Base-by-base conservation (phyloP, 2,888 invertebrate species). In the Seladonia tumulorum region DNA sequence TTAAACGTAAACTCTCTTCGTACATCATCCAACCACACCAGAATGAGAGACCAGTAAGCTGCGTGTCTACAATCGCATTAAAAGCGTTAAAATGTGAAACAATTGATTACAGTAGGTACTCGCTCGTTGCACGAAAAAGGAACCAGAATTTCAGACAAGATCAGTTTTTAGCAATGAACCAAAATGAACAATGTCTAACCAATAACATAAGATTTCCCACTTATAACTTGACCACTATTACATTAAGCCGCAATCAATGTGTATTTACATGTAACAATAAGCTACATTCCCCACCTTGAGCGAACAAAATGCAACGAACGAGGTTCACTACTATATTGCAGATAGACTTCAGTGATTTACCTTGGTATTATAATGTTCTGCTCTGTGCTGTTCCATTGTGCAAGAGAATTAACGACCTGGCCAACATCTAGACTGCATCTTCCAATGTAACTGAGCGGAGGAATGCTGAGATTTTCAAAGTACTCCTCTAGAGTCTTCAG, bases 331-430 rank as follows among this genome's bases (percentile, higher is more conserved):
- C 12, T n/a, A 1, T n/a, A 57, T 57, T 0, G 1, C 3, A 22
- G 5, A 57, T 10, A 57, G 12, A 63, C 16, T 18, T 8, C 7
- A 25, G 10, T 42, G 12, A 60, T 29, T 76, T 89, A 94, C 94
- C 95, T 95, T 81, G 96, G 96, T 90, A 96, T 94, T 87, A 96
- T 95, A 85, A 96, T 96, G 91, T 96, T 96, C 91, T 96, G 96
- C 78, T 96, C 95, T 18, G 96, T 96, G 92, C 95, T 95, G 90
- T 96, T 96, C 96, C 96, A 96, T 68, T 95, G 95, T 70, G 96
- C 95, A 78, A 96, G 92, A 7, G 96, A 96, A 88, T 94, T 95
- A 57, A 96, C 95, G 77, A 96, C 95, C 73, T 95, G 95, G 25
- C 94, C 94, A 83, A 95, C 93, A 83, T 95, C 95, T 25, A 96